These are phyloP conservation scores for Scartelaos histophorus DNA, from an alignment of 2,113 vertebrate species.

Conservation along the genomic window DNA sequence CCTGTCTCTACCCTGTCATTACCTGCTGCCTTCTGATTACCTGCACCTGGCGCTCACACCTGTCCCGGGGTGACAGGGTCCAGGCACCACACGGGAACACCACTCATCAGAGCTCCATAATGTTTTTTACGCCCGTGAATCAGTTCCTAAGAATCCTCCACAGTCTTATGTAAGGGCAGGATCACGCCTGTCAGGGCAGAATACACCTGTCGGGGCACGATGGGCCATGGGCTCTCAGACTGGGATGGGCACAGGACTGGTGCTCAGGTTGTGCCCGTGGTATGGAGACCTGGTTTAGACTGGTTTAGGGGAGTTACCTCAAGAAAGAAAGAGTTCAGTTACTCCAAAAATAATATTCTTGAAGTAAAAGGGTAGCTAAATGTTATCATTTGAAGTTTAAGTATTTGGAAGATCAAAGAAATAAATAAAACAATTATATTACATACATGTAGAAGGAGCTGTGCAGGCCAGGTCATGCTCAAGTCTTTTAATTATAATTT, in stretches of 20 bases:
- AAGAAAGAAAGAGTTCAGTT: neutral
- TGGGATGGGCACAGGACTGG: neutral
- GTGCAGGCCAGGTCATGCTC: no score
- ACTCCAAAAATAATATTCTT: no score
- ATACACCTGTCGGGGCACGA: conserved; percentile 32
- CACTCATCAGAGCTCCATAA: conserved; percentile 54
- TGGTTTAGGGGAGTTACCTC: neutral
- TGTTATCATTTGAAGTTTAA: no score
- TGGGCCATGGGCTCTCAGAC: neutral
- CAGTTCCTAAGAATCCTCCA: conserved; percentile 60
- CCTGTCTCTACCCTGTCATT: conserved; percentile 68
- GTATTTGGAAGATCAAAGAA: no score
- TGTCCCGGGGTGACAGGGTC: conserved; percentile 44
- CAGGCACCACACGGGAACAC: conserved; percentile 15
- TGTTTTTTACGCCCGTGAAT: conserved; percentile 65
- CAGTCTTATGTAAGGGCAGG: conserved; percentile 52
- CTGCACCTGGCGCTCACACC: conserved; percentile 75
- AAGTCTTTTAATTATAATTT: no score
- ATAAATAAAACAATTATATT: no score
- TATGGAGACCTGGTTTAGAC: neutral
- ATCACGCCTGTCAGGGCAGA: conserved; percentile 45
- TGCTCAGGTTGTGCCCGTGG: neutral
- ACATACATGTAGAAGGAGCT: no score
- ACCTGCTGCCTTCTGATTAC: conserved; percentile 61
- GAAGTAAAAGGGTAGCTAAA: no score